phyloP scores from a whole-genome alignment of 2,797 vertebrate species.

The Rhyacichthys aspro region DNA sequence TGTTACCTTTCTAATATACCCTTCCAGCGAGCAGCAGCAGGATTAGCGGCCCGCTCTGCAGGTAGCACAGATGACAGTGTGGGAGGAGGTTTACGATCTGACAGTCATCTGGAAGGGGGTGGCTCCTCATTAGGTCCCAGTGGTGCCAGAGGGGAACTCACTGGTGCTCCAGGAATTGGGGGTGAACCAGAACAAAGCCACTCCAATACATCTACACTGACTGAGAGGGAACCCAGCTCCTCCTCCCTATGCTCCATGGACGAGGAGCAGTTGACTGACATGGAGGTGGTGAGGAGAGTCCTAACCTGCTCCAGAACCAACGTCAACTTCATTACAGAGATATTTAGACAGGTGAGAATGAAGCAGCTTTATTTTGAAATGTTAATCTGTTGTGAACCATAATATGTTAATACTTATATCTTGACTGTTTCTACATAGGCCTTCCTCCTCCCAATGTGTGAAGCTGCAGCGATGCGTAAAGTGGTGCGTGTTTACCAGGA shows the following conservation, averaged over 20 bases:
- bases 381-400: background rate
- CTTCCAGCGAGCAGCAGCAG: slow-evolving; percentile 91
- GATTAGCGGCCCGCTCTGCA: slow-evolving; percentile 85
- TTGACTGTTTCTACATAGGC: slow-evolving; percentile 75
- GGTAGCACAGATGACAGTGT: slow-evolving; percentile 77
- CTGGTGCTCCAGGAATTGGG: slow-evolving; percentile 78
- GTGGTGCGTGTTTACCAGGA: slow-evolving; percentile 98
- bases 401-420: background rate
- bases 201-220: slow-evolving; percentile 97
- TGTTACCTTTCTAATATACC: background rate
- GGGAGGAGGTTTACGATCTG: slow-evolving; percentile 71
- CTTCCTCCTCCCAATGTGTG: slow-evolving; percentile 96
- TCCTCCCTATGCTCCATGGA: slow-evolving; percentile 98
- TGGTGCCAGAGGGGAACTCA: slow-evolving; percentile 78
- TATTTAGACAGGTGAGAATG: slow-evolving; percentile 93
- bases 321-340: slow-evolving; percentile 98
- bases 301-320: slow-evolving; percentile 94
- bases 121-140: slow-evolving; percentile 41
- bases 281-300: slow-evolving; percentile 89
- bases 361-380: background rate
- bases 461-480: slow-evolving; percentile 97
- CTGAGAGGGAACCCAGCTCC: slow-evolving; percentile 96
- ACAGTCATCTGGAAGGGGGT: slow-evolving; percentile 64
- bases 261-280: slow-evolving; percentile 92
- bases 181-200: slow-evolving; percentile 92